Evolutionary conservation across 2,797 vertebrate species (phyloP).

Genomic region (Intellagama lesueurii): DNA sequence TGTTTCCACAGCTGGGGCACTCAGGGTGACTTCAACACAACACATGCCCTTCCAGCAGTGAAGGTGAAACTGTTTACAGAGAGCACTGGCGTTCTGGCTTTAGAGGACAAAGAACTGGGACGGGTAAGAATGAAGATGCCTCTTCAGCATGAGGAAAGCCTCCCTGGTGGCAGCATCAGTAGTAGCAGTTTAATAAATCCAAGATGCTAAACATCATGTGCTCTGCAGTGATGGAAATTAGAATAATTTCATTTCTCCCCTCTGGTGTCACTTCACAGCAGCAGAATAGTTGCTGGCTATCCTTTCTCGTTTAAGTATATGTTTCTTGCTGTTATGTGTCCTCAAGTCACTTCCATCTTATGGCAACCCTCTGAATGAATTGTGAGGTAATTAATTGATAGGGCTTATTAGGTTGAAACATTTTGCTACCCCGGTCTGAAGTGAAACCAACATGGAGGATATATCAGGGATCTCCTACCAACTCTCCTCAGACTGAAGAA

Average conservation of each 20-base stretch:
- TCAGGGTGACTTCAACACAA: slow-evolving; percentile 97
- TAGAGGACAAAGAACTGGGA: slow-evolving; percentile 98
- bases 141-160: slow-evolving; percentile 56
- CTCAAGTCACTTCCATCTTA: no score
- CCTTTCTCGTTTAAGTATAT: no score
- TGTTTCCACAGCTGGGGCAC: slow-evolving; percentile 92
- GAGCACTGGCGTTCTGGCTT: slow-evolving; percentile 94
- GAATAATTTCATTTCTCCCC: slow-evolving; percentile 51
- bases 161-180: slow-evolving; percentile 40
- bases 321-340: no score
- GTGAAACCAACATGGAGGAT: no score
- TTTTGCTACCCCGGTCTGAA: slow-evolving; percentile 20
- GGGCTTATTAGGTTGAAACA: slow-evolving; percentile 18
- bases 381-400: no score
- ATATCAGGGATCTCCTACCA: no score
- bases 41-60: slow-evolving; percentile 94
- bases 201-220: neutral
- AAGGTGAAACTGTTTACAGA: slow-evolving; percentile 99
- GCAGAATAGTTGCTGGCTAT: slow-evolving; percentile 63
- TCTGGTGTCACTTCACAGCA: slow-evolving; percentile 55
- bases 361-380: no score
- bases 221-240: slow-evolving; percentile 48
- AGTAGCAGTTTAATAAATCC: neutral
- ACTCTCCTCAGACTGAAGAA: no score
- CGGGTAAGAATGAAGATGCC: slow-evolving; percentile 82